Conservation (phyloP, 2,113 vertebrate genomes). For the Furnarius figulus region DNA sequence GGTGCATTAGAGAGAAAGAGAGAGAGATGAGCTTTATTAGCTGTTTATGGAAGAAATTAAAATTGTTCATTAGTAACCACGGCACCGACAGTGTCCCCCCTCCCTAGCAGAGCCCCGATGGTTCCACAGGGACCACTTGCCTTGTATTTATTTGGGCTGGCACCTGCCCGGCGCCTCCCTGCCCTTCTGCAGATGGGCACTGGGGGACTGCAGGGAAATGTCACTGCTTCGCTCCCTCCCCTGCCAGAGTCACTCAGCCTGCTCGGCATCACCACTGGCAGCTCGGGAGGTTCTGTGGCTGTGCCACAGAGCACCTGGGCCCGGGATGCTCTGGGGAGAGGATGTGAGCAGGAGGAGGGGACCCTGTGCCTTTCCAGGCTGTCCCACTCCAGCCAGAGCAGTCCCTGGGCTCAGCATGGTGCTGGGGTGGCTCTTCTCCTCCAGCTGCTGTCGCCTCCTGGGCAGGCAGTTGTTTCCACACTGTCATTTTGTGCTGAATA, state of each 20-base stretch:
- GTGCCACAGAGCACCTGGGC: not conserved
- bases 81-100: not conserved
- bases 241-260: not conserved
- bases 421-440: not conserved
- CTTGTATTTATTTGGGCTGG: not conserved
- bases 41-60: constrained; percentile 63
- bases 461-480: not conserved
- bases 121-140: not conserved
- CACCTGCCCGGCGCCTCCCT: not conserved
- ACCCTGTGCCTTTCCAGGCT: fast-evolving
- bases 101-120: not conserved
- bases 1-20: constrained; percentile 37
- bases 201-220: constrained; percentile 25
- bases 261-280: not conserved
- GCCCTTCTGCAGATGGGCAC: constrained; percentile 41
- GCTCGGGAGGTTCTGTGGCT: fast-evolving
- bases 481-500: fast-evolving
- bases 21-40: constrained; percentile 59
- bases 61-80: constrained; percentile 44
- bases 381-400: not conserved
- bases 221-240: not conserved
- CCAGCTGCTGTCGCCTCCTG: not conserved
- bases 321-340: not conserved
- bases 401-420: fast-evolving
- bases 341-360: fast-evolving